Evolutionary conservation across 2,888 invertebrate species (phyloP), one percentile per base, ranked within the genome.

Genomic region (Nebria brevicollis): DNA sequence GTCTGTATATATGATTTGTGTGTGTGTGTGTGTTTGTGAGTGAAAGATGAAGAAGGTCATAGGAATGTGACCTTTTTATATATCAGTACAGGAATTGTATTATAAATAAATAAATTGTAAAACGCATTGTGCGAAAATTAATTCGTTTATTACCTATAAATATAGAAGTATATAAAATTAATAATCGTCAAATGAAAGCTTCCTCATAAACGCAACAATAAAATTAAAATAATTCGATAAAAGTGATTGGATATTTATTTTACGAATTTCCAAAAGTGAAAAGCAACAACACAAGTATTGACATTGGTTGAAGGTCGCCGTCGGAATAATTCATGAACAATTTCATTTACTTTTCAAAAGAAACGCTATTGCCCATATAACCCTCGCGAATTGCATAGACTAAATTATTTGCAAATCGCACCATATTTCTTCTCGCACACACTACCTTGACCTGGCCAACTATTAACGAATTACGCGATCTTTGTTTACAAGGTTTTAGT

Each of bases 231-330:
- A 68, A 25, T 68, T 25, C 68, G n/a, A 68, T 68, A 68, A 68
- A 68, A 11, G 68, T 68, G 68, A 68, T 68, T 68, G 68, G 7
- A 15, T 25, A 68, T 54, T 54, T 26, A 68, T 20, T 68, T 68
- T 68, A 68, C 26, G 68, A 13, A n/a, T 68, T 68, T 68, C 68
- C 68, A 68, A 68, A 68, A 68, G 68, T 68, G 68, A 68, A 68
- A 68, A 20, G 7, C 20, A 13, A 8, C 54, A 54, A 13, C 26
- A 68, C n/a, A 15, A 25, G 7, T 68, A 68, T 20, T 68, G 68
- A 68, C 68, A 20, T 26, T 68, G 68, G 26, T 68, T 20, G 68
- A 26, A 68, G 68, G 68, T 68, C 26, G 26, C 10, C 7, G 68
- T 26, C 2, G 26, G 68, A 68, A 68, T 68, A 25, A 68, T 68